Base-by-base conservation (phyloP, 2,888 invertebrate genomes). In the Crematogaster levior region DNA sequence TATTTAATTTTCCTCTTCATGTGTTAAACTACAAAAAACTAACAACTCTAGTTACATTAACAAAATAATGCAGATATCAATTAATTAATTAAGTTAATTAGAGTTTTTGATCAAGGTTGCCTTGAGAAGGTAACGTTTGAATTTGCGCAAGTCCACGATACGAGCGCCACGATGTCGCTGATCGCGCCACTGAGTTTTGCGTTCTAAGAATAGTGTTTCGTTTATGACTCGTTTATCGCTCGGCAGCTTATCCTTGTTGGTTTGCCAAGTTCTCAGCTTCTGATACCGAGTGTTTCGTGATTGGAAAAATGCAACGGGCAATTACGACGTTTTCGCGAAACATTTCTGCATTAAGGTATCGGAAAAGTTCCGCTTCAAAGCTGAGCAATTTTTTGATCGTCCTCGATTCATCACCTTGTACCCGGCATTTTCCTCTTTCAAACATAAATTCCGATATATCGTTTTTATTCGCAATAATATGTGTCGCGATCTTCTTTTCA, bases 321-420 rank as follows among this genome's bases (percentile, higher is more conserved):
- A 84, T 91, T 15, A 34, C 73, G 1, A 86, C 86, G 9, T 84
- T 93, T 85, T 90, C 91, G 5, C 91, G 94, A 56, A 92, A 90
- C 58, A 93, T 94, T 91, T 93, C 93, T 84, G 89, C 88, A 63
- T 61, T 92, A 53, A 93, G 93, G 94, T 94, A 91, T 89, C 60
- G 34, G 15, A 53, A 12, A 34, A 34, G 10, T 10, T n/a, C 4
- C 24, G 21, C 7, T 34, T 46, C 10, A 56, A 18, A 27, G 21
- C 24, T 5, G 9, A 34, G 5, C n/a, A 18, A 48, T 61, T 10
- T 61, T 10, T 10, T 37, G 5, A 56, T 51, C 12, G 18, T 12
- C 24, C 70, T 61, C 40, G 1, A 56, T 34, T 77, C 43, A 24
- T 24, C 34, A 1, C 34, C 6, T 68, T 30, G 10, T 66, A 66